Percentiles rank a stretch among this genome's conserved stretches.
Conservation (phyloP, 2,888 invertebrate genomes). For the Diachrysia chrysitis region DNA sequence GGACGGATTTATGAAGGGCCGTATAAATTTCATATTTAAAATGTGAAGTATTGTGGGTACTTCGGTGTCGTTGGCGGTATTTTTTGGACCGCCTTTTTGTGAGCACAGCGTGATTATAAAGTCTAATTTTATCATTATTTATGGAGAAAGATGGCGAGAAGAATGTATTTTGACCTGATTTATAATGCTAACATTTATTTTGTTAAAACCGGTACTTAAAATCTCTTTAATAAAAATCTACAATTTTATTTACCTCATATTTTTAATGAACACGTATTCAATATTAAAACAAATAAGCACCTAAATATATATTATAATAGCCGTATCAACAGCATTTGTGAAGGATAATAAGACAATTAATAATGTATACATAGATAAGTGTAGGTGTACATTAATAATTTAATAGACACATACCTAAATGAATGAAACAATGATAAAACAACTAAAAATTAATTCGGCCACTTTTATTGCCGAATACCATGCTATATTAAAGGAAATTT, state of each 20-base stretch:
- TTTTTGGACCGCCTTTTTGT: conserved; percentile 36
- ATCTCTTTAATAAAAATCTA: too few species aligned
- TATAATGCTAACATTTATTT: neutral
- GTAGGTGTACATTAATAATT: neutral
- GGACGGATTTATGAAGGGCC: conserved; percentile 34
- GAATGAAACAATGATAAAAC: neutral
- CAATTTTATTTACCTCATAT: neutral
- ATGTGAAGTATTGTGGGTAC: conserved; percentile 34
- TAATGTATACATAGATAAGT: neutral
- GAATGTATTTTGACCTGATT: conserved; percentile 1
- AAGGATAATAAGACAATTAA: neutral
- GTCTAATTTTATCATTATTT: conserved; percentile 7
- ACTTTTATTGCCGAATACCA: neutral
- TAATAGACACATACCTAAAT: too few species aligned
- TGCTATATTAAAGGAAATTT: neutral
- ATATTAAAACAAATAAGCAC: neutral
- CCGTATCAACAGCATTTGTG: neutral
- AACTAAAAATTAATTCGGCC: neutral
- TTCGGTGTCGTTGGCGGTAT: conserved; percentile 48
- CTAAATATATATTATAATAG: too few species aligned
- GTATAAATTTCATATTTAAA: conserved; percentile 53
- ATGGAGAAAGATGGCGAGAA: neutral
- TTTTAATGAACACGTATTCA: neutral
- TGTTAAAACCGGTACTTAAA: too few species aligned
- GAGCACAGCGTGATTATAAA: conserved; percentile 18